Evolutionary conservation across 2,888 invertebrate species (phyloP).

Genomic region (Epirrhoe alternata): DNA sequence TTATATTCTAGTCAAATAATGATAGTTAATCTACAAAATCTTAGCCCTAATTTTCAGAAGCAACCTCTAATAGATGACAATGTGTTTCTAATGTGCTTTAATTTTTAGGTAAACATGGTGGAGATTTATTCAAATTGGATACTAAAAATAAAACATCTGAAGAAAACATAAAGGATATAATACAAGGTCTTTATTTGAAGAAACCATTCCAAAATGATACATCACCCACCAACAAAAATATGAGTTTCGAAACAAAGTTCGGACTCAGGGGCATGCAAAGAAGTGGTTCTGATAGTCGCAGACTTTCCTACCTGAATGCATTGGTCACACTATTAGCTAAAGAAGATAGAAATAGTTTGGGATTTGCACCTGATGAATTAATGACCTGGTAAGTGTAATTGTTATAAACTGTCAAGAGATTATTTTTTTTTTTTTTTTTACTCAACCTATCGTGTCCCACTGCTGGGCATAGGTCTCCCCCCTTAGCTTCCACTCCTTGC

Average conservation of each 20-base stretch:
- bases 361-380: constrained; percentile 92
- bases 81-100: constrained; percentile 35
- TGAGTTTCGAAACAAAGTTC: constrained; percentile 76
- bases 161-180: constrained; percentile 87
- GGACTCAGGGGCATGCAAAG: constrained; percentile 86
- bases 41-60: neutral
- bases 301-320: constrained; percentile 94
- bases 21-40: neutral
- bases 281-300: constrained; percentile 90
- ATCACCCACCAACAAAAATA: constrained; percentile 71
- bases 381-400: constrained; percentile 73
- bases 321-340: constrained; percentile 92
- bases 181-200: constrained; percentile 84
- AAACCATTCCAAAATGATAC: constrained; percentile 72
- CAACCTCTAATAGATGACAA: constrained; percentile 37
- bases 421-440: no score
- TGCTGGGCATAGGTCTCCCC: no score
- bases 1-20: constrained; percentile 6
- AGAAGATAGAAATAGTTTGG: constrained; percentile 87
- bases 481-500: no score
- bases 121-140: constrained; percentile 88
- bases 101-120: constrained; percentile 82
- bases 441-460: no score
- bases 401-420: neutral
- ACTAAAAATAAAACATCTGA: constrained; percentile 84